Evolutionary conservation across 1,140 invertebrate genomes (phyloP).

Genomic region (Microplitis mediator): DNA sequence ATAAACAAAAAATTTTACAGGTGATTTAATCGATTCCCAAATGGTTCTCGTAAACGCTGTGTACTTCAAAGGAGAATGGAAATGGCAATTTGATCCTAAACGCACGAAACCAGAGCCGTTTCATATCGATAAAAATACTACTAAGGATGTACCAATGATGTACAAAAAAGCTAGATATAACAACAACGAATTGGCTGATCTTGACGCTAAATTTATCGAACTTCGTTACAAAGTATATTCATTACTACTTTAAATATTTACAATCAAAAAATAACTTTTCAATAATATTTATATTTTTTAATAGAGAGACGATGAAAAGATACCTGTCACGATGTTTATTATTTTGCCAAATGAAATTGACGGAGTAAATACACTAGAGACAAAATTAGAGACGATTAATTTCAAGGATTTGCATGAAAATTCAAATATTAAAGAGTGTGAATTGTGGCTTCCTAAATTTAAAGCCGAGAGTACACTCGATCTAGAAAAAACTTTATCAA

Average conservation of each 20-base stretch:
- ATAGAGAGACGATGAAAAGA: constrained; percentile 57
- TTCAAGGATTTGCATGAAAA: too few species aligned
- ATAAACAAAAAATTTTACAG: not conserved
- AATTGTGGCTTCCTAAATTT: too few species aligned
- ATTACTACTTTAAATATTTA: too few species aligned
- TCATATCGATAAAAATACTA: constrained; percentile 49
- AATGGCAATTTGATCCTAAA: constrained; percentile 63
- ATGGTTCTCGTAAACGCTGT: constrained; percentile 71
- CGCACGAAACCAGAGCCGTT: constrained; percentile 61
- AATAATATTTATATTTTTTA: constrained; percentile 34
- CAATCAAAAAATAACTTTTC: constrained; percentile 1
- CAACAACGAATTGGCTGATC: constrained; percentile 57
- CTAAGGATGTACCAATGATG: constrained; percentile 60
- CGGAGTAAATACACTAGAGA: constrained; percentile 61
- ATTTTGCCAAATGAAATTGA: constrained; percentile 65
- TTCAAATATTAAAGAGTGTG: too few species aligned
- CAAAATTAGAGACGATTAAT: too few species aligned
- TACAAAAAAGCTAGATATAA: constrained; percentile 60
- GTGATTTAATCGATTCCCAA: constrained; percentile 46
- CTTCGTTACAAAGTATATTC: constrained; percentile 68
- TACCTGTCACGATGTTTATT: constrained; percentile 58
- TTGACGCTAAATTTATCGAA: constrained; percentile 69
- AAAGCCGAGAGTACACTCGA: too few species aligned
- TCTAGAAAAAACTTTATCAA: too few species aligned
- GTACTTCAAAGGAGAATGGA: constrained; percentile 77